Base-by-base conservation (phyloP, 1,140 invertebrate species). In the Aphidius ervi region DNA sequence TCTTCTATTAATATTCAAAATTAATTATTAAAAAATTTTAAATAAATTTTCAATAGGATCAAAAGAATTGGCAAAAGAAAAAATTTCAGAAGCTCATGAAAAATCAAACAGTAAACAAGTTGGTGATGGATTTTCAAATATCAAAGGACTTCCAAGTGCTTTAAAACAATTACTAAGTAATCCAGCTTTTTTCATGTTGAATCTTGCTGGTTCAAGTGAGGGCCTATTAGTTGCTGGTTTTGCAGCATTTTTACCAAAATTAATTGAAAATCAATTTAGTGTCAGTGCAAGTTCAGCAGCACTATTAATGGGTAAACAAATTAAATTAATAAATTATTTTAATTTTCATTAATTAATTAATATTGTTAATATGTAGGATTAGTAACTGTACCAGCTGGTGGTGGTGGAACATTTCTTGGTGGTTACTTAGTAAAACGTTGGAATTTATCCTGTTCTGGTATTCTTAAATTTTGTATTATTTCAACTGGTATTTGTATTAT, bases 241-340 rank as follows among this genome's bases (percentile, higher is more conserved):
- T 68, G 88, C 90, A 1, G 88, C 90, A 0, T 94, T 93, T 69
- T 76, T 91, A 59, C 91, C 91, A 1, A 94, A 94, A 72, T 82
- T 89, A 57, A 89, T 94, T 53, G 90, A 94, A 76, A 91, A 89
- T 74, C 90, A 93, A 77, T 94, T 91, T 68, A 86, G 86, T 65
- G 83, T 93, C 7, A 85, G 83, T 41, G 85, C 91, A 0, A 87
- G 87, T 48, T 81, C 79, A 39, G 88, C 91, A 4, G 90, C 91
- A 9, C 69, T 90, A 50, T 77, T 92, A 61, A 86, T 93, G 76
- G 91, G 91, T 90, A 77, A 80, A 75, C 10, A n/a, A n/a, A n/a
- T 42, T 65, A 62, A 59, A 50, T 50, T 47, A 46, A 47, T 58
- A 54, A 16, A 48, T 59, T n/a, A 43, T 9, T 46, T 9, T 16